These are phyloP conservation scores for Brachionus asplanchnoidis DNA, from an alignment of 1,140 invertebrate species.

Conservation along the genomic window DNA sequence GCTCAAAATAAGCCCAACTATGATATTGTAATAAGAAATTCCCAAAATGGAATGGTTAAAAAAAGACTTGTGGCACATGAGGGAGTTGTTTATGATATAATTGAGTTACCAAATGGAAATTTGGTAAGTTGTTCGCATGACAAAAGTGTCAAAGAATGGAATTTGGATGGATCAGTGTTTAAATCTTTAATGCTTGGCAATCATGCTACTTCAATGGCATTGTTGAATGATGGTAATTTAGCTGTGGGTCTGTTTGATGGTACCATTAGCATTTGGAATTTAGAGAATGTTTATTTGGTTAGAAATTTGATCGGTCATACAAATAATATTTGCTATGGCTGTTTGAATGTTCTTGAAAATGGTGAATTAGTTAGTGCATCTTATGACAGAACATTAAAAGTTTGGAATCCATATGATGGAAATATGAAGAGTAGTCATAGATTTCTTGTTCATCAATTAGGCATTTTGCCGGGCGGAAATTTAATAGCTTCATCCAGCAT, in stretches of 20 bases:
- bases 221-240: background rate
- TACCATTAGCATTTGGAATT: background rate
- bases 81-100: background rate
- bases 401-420: background rate
- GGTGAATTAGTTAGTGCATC: background rate
- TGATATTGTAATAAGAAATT: background rate
- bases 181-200: background rate
- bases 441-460: background rate
- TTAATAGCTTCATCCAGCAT: background rate
- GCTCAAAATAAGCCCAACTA: background rate
- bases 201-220: background rate
- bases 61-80: background rate
- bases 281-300: background rate
- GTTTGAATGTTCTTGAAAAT: background rate
- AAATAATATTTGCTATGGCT: background rate
- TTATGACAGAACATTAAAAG: background rate
- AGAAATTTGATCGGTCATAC: background rate
- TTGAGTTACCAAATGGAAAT: background rate
- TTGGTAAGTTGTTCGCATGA: background rate
- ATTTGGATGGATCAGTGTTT: background rate
- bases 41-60: background rate
- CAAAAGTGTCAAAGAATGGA: background rate
- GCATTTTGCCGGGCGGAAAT: background rate
- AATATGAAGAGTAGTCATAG: background rate
- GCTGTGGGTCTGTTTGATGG: background rate